Percentiles rank a stretch among this genome's conserved stretches.
Conservation (phyloP, 2,113 vertebrate genomes). For the Actenoides lindsayi region DNA sequence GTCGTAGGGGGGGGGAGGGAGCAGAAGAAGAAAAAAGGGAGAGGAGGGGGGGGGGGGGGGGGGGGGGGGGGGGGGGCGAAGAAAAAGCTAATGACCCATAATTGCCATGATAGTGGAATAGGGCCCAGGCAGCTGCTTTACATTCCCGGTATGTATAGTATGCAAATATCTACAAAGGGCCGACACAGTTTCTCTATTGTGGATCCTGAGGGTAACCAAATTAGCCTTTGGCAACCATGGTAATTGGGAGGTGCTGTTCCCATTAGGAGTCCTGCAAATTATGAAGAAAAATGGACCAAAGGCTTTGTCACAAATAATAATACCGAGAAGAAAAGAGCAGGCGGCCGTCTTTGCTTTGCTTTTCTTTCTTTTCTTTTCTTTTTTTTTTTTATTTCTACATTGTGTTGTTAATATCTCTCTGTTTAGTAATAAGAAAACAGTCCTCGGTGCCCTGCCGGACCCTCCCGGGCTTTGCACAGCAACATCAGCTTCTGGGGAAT, state of each 20-base stretch:
- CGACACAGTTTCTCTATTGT: constrained; percentile 82
- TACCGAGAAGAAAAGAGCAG: constrained; percentile 80
- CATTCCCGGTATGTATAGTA: constrained; percentile 86
- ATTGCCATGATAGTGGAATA: constrained; percentile 82
- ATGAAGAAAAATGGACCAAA: constrained; percentile 84
- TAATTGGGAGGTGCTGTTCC: constrained; percentile 87
- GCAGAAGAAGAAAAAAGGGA: no score
- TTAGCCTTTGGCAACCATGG: constrained; percentile 86
- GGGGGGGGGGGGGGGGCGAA: constrained; percentile 15
- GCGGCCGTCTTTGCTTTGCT: constrained; percentile 72
- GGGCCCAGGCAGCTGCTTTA: constrained; percentile 82
- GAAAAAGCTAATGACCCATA: constrained; percentile 80
- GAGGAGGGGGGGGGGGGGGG: not conserved
- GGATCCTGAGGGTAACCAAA: constrained; percentile 85
- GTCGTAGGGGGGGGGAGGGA: no score
- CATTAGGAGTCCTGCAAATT: constrained; percentile 87
- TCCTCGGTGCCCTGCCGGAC: constrained; percentile 41
- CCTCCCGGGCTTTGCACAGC: not conserved
- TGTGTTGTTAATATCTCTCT: constrained; percentile 79
- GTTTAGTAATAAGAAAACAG: constrained; percentile 78
- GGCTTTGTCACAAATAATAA: constrained; percentile 86
- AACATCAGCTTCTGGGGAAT: constrained; percentile 33
- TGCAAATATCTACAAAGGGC: constrained; percentile 85
- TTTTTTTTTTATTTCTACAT: constrained; percentile 56
- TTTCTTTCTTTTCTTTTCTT: not conserved